phyloP scores from a whole-genome alignment of 2,888 invertebrate species.

The Ophion ellenae region DNA sequence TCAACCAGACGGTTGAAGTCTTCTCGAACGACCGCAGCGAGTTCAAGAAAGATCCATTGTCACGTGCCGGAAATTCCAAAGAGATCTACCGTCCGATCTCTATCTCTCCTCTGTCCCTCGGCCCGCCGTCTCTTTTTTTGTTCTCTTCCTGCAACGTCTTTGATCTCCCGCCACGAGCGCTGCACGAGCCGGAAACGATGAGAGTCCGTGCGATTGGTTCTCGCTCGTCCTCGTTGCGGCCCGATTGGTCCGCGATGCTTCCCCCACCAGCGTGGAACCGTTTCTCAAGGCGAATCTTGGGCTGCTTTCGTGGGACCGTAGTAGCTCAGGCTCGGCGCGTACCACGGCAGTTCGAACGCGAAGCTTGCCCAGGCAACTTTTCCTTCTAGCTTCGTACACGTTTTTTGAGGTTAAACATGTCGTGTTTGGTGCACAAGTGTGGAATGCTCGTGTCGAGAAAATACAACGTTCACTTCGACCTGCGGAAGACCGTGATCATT shows the following conservation, averaged over 20 bases:
- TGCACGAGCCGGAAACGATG: slow-evolving; percentile 43
- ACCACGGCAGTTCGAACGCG: slow-evolving; percentile 72
- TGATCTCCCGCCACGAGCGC: slow-evolving; percentile 71
- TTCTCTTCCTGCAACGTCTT: slow-evolving; percentile 39
- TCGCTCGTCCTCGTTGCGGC: slow-evolving; percentile 9
- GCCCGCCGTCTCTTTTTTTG: not conserved
- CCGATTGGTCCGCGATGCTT: slow-evolving; percentile 15
- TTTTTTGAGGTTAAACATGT: slow-evolving; percentile 67
- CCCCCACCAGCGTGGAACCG: not conserved
- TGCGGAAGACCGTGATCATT: slow-evolving; percentile 65
- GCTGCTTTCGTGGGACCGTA: not conserved
- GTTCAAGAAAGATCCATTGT: slow-evolving; percentile 63
- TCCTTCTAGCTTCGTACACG: not conserved
- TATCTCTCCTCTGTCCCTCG: slow-evolving; percentile 24
- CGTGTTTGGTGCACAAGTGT: slow-evolving; percentile 49
- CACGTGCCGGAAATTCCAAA: slow-evolving; percentile 68
- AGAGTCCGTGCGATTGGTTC: slow-evolving; percentile 29
- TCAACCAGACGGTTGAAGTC: not conserved
- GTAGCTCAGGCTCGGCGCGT: slow-evolving; percentile 20
- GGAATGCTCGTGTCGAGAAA: slow-evolving; percentile 44
- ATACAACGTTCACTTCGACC: slow-evolving; percentile 51
- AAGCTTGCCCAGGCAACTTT: slow-evolving; percentile 71
- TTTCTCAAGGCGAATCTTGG: slow-evolving; percentile 9
- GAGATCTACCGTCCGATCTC: slow-evolving; percentile 24
- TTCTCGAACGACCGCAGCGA: slow-evolving; percentile 21